Conservation (phyloP, 2,113 vertebrate genomes). For the Connochaetes taurinus region DNA sequence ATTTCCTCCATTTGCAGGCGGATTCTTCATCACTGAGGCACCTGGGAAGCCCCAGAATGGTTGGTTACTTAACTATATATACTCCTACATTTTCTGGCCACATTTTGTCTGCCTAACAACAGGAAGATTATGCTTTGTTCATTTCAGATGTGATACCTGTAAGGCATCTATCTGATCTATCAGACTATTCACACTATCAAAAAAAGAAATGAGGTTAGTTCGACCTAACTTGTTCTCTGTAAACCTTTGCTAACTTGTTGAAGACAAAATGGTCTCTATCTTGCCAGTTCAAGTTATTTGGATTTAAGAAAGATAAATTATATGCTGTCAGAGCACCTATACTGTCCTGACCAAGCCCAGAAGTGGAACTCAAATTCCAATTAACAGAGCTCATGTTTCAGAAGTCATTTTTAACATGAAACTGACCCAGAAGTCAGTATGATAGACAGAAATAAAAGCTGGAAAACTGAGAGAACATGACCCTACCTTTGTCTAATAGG, state of each 20-base stretch:
- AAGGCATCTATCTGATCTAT: background rate
- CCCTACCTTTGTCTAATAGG: background rate
- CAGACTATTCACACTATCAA: background rate
- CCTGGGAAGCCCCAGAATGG: background rate
- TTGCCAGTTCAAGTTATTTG: background rate
- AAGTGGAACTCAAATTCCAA: constrained; percentile 5
- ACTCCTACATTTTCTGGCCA: background rate
- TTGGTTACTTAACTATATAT: background rate
- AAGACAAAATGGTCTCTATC: background rate
- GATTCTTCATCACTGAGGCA: background rate
- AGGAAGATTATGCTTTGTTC: background rate
- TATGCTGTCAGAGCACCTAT: background rate
- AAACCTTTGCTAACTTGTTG: background rate
- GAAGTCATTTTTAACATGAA: background rate
- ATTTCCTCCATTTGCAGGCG: background rate
- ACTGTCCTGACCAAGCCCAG: background rate
- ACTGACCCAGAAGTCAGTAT: background rate
- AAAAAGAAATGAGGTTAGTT: constrained; percentile 18
- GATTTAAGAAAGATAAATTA: background rate
- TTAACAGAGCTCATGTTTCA: constrained; percentile 17
- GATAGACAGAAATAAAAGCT: background rate
- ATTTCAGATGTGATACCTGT: background rate
- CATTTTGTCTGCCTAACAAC: background rate
- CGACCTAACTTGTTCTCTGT: background rate
- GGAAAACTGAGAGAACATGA: background rate